These are phyloP conservation scores for Athalia cordata DNA, from an alignment of 2,888 invertebrate genomes.

Conservation along the genomic window DNA sequence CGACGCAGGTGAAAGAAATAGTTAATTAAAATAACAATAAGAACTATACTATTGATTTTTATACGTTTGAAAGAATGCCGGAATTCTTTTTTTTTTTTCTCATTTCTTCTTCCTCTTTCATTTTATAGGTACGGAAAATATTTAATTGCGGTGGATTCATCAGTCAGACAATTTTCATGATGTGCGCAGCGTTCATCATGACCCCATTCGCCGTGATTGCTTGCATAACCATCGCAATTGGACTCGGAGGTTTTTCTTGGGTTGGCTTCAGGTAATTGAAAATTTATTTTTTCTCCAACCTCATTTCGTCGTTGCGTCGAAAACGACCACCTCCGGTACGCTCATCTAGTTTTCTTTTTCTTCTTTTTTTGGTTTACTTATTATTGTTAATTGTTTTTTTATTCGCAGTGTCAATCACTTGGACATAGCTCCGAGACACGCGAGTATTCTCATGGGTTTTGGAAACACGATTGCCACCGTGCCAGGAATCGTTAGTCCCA, in stretches of 20 bases:
- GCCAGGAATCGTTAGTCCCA: conserved; percentile 93
- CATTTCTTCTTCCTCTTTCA: too few species aligned
- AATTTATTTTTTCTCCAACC: background rate
- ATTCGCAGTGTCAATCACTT: conserved; percentile 84
- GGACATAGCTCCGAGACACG: conserved; percentile 94
- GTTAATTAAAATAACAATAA: background rate
- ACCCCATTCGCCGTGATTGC: conserved; percentile 83
- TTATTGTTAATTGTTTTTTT: background rate
- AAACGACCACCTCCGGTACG: background rate
- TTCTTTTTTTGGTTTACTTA: conserved; percentile 5
- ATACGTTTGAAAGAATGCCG: background rate
- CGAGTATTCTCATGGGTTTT: conserved; percentile 93
- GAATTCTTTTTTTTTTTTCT: background rate
- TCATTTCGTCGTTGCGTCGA: background rate
- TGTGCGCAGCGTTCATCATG: conserved; percentile 85
- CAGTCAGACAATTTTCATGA: conserved; percentile 90
- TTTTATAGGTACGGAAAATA: conserved; percentile 76
- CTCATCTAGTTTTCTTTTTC: too few species aligned
- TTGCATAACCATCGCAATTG: conserved; percentile 92
- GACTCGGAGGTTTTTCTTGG: conserved; percentile 94
- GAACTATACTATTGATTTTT: background rate
- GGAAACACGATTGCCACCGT: conserved; percentile 94
- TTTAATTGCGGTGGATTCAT: conserved; percentile 86
- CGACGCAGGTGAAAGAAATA: conserved; percentile 79
- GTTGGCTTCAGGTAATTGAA: conserved; percentile 85